A percentile compares a stretch with the other conserved stretches of the same genome.
These are phyloP conservation scores for Corvus moneduloides DNA, from an alignment of 2,113 vertebrate genomes.

Conservation along the genomic window DNA sequence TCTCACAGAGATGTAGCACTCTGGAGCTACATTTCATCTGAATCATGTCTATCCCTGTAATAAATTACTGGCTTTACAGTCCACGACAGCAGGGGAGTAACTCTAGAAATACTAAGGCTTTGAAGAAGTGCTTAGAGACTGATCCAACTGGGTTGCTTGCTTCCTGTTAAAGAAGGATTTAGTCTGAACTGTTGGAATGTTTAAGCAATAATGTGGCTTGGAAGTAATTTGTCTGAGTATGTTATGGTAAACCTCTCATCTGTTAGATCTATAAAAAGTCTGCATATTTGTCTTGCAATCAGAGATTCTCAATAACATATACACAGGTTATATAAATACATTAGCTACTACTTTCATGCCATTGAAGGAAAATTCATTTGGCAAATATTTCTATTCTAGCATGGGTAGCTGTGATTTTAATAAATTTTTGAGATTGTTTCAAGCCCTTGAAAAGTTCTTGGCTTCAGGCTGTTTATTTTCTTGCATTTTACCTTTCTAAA, in stretches of 20 bases:
- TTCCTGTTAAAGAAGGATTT: neutral
- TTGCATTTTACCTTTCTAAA: neutral
- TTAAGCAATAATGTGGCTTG: neutral
- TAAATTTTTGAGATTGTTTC: neutral
- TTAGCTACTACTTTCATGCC: neutral
- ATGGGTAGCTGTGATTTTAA: neutral
- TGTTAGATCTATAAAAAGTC: neutral
- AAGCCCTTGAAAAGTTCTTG: neutral
- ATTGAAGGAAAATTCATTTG: neutral
- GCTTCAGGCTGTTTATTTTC: neutral
- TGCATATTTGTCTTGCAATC: neutral
- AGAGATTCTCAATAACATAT: neutral
- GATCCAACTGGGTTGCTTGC: neutral
- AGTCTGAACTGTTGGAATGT: neutral
- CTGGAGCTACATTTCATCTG: neutral
- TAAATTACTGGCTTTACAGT: neutral
- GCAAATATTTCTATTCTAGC: neutral
- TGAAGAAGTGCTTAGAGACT: neutral
- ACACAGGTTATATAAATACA: neutral
- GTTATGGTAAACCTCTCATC: neutral
- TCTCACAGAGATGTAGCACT: neutral
- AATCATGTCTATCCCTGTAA: neutral
- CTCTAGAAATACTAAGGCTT: neutral
- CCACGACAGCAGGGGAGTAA: neutral
- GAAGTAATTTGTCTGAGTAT: neutral